Evolutionary conservation across 2,888 invertebrate species (phyloP).

Genomic region (Eupithecia abbreviata): DNA sequence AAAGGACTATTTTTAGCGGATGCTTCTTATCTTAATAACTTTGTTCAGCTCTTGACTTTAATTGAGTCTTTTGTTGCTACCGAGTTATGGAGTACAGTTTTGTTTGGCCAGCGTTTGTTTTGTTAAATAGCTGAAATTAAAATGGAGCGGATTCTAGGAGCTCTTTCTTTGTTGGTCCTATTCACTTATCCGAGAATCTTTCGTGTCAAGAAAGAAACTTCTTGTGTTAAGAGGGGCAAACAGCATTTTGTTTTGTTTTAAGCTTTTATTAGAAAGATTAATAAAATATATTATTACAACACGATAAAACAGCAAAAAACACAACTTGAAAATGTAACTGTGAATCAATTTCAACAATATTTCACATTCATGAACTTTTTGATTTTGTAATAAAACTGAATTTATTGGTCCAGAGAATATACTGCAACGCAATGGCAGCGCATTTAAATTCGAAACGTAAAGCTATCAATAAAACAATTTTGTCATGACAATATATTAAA

Average conservation of each 20-base stretch:
- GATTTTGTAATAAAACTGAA: neutral
- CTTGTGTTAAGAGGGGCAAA: neutral
- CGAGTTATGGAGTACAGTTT: conserved; percentile 39
- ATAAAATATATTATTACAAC: too few species aligned
- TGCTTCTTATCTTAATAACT: conserved; percentile 62
- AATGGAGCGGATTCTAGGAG: conserved; percentile 12
- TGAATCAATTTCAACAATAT: conserved; percentile 1
- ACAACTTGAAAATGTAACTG: neutral
- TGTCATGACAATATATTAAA: neutral
- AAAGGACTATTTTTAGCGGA: conserved; percentile 58
- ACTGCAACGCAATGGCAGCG: neutral
- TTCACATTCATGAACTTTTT: conserved; percentile 3
- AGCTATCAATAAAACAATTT: neutral
- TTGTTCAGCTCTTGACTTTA: conserved; percentile 60
- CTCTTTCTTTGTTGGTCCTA: neutral
- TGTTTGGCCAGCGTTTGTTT: conserved; percentile 29
- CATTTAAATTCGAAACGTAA: neutral
- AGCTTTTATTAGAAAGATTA: neutral
- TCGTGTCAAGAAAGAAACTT: neutral
- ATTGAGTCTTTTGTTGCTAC: conserved; percentile 55
- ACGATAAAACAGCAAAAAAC: neutral
- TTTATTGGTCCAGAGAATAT: neutral
- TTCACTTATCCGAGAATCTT: neutral
- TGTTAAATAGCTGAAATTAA: conserved; percentile 26
- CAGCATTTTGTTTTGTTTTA: neutral